Evolutionary conservation across 2,113 vertebrate species (phyloP).

Genomic region (Saguinus midas): DNA sequence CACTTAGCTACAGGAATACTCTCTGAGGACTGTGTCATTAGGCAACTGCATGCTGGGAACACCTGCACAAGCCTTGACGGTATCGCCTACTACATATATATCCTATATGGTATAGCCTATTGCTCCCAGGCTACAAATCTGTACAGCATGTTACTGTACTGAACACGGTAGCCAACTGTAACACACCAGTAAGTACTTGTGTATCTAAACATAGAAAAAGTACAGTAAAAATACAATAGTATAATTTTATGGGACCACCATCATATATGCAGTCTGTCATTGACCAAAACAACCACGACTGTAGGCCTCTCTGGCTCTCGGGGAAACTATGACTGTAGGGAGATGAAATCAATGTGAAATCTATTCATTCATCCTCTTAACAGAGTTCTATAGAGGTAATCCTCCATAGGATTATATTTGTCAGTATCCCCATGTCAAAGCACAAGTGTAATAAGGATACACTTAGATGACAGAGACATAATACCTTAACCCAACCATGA

Average conservation of each 20-base stretch:
- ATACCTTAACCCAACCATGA: not conserved
- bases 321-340: not conserved
- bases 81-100: not conserved
- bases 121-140: not conserved
- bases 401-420: not conserved
- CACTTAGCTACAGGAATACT: not conserved
- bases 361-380: not conserved
- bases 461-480: not conserved
- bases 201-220: not conserved
- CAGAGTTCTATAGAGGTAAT: not conserved
- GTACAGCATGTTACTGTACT: not conserved
- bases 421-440: not conserved
- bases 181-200: not conserved
- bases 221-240: not conserved
- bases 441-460: not conserved
- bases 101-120: not conserved
- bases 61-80: not conserved
- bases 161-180: not conserved
- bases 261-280: not conserved
- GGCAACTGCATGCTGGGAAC: not conserved
- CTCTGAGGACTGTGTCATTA: not conserved
- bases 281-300: not conserved
- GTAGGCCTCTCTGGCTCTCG: not conserved
- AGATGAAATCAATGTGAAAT: not conserved
- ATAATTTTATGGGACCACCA: not conserved